These are phyloP conservation scores for Chrysolina oricalcia DNA, from an alignment of 2,888 invertebrate species.

Conservation along the genomic window DNA sequence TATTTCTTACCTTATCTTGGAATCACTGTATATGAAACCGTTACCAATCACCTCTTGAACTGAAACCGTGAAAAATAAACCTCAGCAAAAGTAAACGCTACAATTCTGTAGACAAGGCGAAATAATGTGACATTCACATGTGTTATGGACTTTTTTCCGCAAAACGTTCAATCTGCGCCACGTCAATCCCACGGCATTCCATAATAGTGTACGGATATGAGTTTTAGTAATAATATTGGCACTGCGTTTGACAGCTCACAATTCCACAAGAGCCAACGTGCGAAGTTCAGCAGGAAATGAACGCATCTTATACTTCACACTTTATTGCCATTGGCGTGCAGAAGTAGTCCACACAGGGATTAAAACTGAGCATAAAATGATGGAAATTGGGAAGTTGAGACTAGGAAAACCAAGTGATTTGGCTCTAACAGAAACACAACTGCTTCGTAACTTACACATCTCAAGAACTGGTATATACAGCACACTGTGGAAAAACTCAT, in stretches of 20 bases:
- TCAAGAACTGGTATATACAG: too few species aligned
- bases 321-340: constrained; percentile 1
- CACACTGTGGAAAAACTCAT: too few species aligned
- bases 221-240: constrained; percentile 39
- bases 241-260: constrained; percentile 39
- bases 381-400: too few species aligned
- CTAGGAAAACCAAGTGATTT: too few species aligned
- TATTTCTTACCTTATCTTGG: too few species aligned
- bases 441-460: too few species aligned
- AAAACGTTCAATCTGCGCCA: constrained; percentile 37
- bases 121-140: constrained; percentile 36
- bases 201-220: constrained; percentile 35
- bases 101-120: constrained; percentile 10
- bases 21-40: neutral
- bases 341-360: too few species aligned
- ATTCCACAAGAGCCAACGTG: constrained; percentile 30
- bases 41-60: neutral
- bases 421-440: too few species aligned
- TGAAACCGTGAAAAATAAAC: constrained; percentile 13
- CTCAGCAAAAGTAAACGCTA: neutral
- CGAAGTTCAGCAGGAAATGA: constrained; percentile 29
- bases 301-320: constrained; percentile 26
- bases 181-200: constrained; percentile 39
- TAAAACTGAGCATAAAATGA: too few species aligned
- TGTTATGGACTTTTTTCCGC: constrained; percentile 32